A percentile compares a stretch with the other conserved stretches of the same genome.
phyloP scores from a whole-genome alignment of 2,797 vertebrate species.

The Acridotheres tristis region DNA sequence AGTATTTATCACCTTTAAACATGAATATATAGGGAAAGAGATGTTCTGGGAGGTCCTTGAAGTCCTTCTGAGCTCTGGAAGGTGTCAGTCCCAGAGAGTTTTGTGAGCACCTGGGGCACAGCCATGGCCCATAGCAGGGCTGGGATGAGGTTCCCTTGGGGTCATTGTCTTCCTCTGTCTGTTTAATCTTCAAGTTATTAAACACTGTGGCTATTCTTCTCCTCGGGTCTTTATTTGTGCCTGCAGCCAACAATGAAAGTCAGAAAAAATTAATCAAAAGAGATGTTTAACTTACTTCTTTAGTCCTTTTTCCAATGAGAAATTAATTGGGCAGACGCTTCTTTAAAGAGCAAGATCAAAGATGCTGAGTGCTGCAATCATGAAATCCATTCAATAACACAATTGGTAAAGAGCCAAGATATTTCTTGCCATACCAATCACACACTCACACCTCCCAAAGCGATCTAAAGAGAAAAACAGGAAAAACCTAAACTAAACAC shows the following conservation, averaged over 20 bases:
- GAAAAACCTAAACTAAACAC: fast-evolving
- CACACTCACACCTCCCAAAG: neutral
- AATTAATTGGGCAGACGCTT: neutral
- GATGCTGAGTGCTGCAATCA: neutral
- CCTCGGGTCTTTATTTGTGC: neutral
- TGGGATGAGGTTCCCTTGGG: neutral
- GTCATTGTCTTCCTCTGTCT: neutral
- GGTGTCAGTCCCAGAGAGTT: neutral
- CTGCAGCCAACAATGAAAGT: neutral
- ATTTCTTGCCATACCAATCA: neutral
- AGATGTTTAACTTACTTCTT: neutral
- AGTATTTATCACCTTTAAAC: neutral
- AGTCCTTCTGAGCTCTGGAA: neutral
- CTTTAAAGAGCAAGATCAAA: neutral
- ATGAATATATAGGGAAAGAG: neutral
- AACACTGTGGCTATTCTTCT: neutral
- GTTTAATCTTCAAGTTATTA: neutral
- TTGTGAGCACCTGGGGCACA: neutral
- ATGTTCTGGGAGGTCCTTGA: neutral
- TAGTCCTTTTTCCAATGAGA: neutral
- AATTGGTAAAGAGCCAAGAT: neutral
- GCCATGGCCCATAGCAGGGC: neutral
- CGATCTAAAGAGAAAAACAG: neutral
- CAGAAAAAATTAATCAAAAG: conserved; percentile 7
- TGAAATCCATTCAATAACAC: neutral